Conservation (phyloP, 1,140 invertebrate genomes). For the Cardiocondyla obscurior region DNA sequence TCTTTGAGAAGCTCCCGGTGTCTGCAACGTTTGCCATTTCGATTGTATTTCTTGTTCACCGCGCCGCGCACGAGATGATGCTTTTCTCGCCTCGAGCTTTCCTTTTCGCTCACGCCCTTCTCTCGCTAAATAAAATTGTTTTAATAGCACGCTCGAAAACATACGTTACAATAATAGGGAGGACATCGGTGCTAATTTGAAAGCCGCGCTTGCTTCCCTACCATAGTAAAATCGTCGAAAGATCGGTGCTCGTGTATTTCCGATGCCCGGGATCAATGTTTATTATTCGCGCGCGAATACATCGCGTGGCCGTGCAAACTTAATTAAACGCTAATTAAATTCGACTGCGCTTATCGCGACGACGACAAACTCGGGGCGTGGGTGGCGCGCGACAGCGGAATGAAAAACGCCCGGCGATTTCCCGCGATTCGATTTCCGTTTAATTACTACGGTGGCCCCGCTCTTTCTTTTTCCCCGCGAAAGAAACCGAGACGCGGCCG, state of each 20-base stretch:
- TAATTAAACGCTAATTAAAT: slow-evolving; percentile 45
- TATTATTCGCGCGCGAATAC: slow-evolving; percentile 9
- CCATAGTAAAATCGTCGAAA: background rate
- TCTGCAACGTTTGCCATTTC: slow-evolving; percentile 35
- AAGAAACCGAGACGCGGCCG: slow-evolving; percentile 14
- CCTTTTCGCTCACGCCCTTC: background rate
- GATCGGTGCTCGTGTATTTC: background rate
- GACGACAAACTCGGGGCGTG: background rate
- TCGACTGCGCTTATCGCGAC: slow-evolving; percentile 29
- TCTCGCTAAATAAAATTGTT: background rate
- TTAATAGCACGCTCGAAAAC: background rate
- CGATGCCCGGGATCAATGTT: background rate
- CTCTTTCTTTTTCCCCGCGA: background rate
- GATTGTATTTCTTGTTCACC: slow-evolving; percentile 11
- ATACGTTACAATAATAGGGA: background rate
- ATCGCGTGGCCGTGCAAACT: background rate
- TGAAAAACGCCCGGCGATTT: slow-evolving; percentile 18
- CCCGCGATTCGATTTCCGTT: slow-evolving; percentile 41
- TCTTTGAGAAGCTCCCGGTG: slow-evolving; percentile 37
- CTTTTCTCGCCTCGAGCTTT: background rate
- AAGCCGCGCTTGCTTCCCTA: background rate
- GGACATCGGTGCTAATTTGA: background rate
- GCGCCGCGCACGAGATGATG: background rate
- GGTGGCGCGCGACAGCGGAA: background rate
- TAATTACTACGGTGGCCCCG: slow-evolving; percentile 37